Evolutionary conservation across 1,140 invertebrate species (phyloP), one percentile per base, ranked within the genome.

Genomic region (Argopecten irradians): DNA sequence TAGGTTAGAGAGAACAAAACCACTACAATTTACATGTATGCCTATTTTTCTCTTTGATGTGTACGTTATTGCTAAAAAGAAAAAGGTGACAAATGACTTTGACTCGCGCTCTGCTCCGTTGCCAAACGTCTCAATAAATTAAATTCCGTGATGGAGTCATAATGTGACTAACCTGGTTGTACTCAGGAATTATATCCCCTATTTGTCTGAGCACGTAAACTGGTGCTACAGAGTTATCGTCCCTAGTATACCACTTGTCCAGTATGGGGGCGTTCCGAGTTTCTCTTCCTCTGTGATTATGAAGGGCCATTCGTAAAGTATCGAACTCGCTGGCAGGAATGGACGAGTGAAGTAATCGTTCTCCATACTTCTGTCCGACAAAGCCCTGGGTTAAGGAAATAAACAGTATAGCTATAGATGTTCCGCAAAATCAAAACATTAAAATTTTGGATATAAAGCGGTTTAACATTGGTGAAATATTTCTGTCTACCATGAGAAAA

Each of bases 141-240:
- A 5, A 11, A 9, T 71, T 28, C 11, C 5, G 32, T 71, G 11
- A 71, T n/a, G 32, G 22, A 71, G 0, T n/a, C 2, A 5, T 71
- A 19, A 22, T 1, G n/a, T n/a, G n/a, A n/a, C 87, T 55, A 87
- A 90, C 90, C 14, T 86, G 41, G 16, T 16, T 41, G 1, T 87
- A 71, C 19, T 87, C 83, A n/a, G 89, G 85, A 11, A 92, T 85
- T 2, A 86, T 83, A 34, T 87, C 82, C 33, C 34, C 46, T 2
- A 89, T 96, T 8, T 96, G 96, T 90, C 96, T 96, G 34, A 98
- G 96, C 7, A 97, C 96, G 95, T 98, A 98, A 93, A 97, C 97
- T 34, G 97, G 97, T 28, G 97, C 97, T 92, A 97, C 96, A 86
- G 97, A 96, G 90, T 96, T 96, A 71, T 96, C 95, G 92, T 97